These are phyloP conservation scores for Mionectes olivaceus DNA, from an alignment of 2,797 vertebrate species.

Conservation along the genomic window DNA sequence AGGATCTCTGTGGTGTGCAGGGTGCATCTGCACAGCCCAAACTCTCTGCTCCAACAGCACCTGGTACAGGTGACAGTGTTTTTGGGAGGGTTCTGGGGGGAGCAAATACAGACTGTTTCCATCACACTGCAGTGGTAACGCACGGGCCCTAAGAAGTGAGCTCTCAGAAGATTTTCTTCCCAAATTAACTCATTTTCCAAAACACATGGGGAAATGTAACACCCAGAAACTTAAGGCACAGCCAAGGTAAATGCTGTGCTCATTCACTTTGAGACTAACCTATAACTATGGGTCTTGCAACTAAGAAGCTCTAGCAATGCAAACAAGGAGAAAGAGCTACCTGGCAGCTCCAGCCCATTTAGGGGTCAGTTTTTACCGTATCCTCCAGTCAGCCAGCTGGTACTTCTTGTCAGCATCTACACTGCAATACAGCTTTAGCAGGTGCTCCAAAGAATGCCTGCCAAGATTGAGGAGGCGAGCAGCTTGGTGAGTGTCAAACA, in stretches of 20 bases:
- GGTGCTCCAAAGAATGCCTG: constrained; percentile 91
- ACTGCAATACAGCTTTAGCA: constrained; percentile 88
- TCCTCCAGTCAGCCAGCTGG: constrained; percentile 97
- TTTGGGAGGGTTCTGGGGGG: neutral
- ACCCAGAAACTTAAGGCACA: neutral
- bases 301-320: neutral
- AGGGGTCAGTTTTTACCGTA: constrained; percentile 83
- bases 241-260: neutral
- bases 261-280: neutral
- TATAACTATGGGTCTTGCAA: neutral
- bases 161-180: neutral
- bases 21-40: neutral
- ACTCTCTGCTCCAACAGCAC: neutral
- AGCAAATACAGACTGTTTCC: neutral
- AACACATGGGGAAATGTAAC: neutral
- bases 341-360: neutral
- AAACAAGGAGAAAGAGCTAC: neutral
- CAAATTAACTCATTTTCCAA: neutral
- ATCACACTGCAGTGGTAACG: neutral
- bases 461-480: constrained; percentile 90
- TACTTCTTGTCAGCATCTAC: constrained; percentile 92
- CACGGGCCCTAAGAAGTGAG: neutral
- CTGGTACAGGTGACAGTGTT: neutral
- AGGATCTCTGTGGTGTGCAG: neutral
- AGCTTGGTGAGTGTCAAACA: constrained; percentile 97